Base-by-base conservation (phyloP, 2,888 invertebrate genomes). In the Drepana falcataria region DNA sequence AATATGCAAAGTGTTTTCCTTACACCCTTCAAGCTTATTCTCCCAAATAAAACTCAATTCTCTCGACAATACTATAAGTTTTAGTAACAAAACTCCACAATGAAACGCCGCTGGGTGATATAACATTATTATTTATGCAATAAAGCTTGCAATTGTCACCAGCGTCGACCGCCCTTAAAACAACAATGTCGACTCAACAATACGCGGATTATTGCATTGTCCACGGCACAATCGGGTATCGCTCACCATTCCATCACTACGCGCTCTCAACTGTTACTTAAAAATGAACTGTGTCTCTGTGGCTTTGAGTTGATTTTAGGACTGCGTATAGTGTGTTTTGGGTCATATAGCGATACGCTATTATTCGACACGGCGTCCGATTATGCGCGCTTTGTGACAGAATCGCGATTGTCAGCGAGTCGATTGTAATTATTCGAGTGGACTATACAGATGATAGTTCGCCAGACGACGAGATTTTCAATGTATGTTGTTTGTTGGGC, bases 121-220 rank as follows among this genome's bases (percentile, higher is more conserved):
- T 89, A 89, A 89, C 83, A 85, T 87, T 89, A 89, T 90, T 90
- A 91, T 91, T 91, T 90, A 91, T 86, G 90, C 88, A 90, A 91
- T 91, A 91, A 89, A 89, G 85, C 86, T 80, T 74, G 80, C 91
- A 87, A 89, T 91, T 89, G 91, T 89, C 80, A 77, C 79, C 77
- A 79, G 72, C 82, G 78, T 81, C 80, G 81, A 71, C 85, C 89
- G 83, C 87, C 89, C 90, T 91, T 91, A 90, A 90, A 91, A 90
- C 91, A 91, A 91, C 91, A 91, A 91, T 91, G 91, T 87, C 83
- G 82, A 82, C 72, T 83, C 85, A 83, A 91, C 91, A 91, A 91
- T 91, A 79, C 86, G 68, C 83, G 87, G 91, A 91, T 91, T 91
- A 91, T 91, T 91, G 90, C 91, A 91, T 91, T 91, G 91, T 91